A percentile compares a stretch with the other conserved stretches of the same genome.
These are phyloP conservation scores for Aleiodes leptofemur DNA, from an alignment of 2,888 invertebrate genomes.

Conservation along the genomic window DNA sequence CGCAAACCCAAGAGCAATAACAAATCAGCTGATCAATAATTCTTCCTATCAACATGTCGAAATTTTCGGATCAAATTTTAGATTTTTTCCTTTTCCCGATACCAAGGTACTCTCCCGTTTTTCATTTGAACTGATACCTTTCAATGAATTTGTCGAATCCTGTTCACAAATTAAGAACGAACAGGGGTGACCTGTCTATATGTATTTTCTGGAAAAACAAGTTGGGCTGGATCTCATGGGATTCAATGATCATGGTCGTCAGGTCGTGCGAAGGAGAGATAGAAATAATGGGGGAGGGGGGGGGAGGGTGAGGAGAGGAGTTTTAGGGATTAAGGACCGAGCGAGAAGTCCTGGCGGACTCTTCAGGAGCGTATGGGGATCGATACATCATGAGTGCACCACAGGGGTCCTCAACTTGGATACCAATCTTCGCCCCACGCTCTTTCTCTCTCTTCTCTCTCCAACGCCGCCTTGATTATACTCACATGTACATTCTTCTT, in stretches of 20 bases:
- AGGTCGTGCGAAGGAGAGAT: slow-evolving; percentile 6
- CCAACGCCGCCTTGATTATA: slow-evolving; percentile 30
- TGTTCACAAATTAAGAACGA: too few species aligned
- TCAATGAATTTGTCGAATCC: too few species aligned
- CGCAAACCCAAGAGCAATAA: too few species aligned
- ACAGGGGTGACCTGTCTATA: too few species aligned
- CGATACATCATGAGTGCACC: slow-evolving; percentile 73
- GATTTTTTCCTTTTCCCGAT: too few species aligned
- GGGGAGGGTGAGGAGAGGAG: not conserved
- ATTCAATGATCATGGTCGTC: slow-evolving; percentile 30
- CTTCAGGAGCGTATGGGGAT: slow-evolving; percentile 69
- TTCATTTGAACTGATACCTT: too few species aligned
- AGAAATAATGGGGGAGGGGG: not conserved
- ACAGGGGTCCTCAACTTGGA: slow-evolving; percentile 66
- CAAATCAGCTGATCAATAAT: too few species aligned
- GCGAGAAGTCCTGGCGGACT: slow-evolving; percentile 33
- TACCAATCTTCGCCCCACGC: slow-evolving; percentile 57
- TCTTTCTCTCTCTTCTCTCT: slow-evolving; percentile 2
- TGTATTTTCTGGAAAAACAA: slow-evolving; percentile 6
- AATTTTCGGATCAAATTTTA: too few species aligned
- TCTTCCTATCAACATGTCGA: too few species aligned
- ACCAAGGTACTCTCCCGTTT: too few species aligned
- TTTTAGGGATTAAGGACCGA: slow-evolving; percentile 33
- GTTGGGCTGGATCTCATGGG: slow-evolving; percentile 33
- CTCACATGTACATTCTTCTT: not conserved